phyloP scores from a whole-genome alignment of 2,888 invertebrate species.

The Mactromeris polynyma region DNA sequence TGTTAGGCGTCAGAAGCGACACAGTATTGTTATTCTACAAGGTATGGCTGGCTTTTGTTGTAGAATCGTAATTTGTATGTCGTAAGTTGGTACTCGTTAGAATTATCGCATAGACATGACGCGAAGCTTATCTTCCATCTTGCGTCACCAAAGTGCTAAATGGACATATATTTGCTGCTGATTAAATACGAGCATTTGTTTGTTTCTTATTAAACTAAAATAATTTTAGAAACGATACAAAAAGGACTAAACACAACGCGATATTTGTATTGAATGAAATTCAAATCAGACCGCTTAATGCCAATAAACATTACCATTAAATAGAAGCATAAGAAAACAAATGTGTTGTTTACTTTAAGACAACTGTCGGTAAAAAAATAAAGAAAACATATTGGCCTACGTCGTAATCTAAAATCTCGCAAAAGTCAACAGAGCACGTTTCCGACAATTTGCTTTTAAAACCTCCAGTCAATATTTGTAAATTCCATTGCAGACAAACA shows the following conservation, averaged over 20 bases:
- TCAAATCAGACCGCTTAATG: too few species aligned
- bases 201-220: neutral
- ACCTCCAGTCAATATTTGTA: conserved; percentile 43
- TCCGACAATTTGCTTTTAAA: conserved; percentile 34
- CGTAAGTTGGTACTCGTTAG: neutral
- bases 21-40: too few species aligned
- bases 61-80: too few species aligned
- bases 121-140: neutral
- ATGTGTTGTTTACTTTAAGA: too few species aligned
- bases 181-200: neutral
- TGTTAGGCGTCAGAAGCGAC: too few species aligned
- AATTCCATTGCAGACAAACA: conserved; percentile 41
- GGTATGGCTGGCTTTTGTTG: too few species aligned
- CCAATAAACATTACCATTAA: too few species aligned
- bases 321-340: too few species aligned
- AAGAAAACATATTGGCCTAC: neutral
- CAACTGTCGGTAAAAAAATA: neutral
- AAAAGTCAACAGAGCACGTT: conserved; percentile 23
- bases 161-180: conserved; percentile 11
- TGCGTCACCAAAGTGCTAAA: conserved; percentile 13
- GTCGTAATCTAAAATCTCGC: conserved; percentile 30
- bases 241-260: too few species aligned
- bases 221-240: neutral
- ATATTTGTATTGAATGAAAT: too few species aligned
- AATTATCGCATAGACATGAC: neutral